A percentile compares a stretch with the other conserved stretches of the same genome.
These are phyloP conservation scores for Oplegnathus fasciatus DNA, from an alignment of 2,113 vertebrate genomes.

Conservation along the genomic window DNA sequence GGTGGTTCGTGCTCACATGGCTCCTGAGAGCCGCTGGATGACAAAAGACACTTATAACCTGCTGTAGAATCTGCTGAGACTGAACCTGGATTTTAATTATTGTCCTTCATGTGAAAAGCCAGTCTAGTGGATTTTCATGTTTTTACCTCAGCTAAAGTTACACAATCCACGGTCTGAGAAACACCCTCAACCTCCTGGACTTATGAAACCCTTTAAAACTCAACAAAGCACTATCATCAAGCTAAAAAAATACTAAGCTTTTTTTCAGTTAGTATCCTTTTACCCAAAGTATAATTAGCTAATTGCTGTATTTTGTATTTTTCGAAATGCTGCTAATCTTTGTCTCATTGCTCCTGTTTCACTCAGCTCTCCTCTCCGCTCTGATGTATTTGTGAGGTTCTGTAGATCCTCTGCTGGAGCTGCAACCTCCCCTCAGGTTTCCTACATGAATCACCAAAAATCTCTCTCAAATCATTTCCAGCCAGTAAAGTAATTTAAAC, in stretches of 20 bases:
- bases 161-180: neutral
- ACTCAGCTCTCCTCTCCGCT: neutral
- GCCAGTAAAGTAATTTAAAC: neutral
- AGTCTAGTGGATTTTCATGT: neutral
- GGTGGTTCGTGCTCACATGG: conserved; percentile 43
- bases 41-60: conserved; percentile 4
- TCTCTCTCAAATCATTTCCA: neutral
- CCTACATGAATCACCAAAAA: neutral
- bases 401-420: too few species aligned
- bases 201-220: neutral
- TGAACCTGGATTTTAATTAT: neutral
- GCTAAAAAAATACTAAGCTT: neutral
- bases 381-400: neutral
- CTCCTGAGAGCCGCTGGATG: conserved; percentile 23
- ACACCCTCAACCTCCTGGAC: neutral
- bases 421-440: neutral
- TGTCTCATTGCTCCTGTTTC: neutral
- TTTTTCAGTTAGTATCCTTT: neutral
- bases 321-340: neutral
- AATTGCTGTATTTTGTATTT: neutral
- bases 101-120: neutral
- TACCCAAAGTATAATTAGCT: too few species aligned
- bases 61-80: conserved; percentile 1
- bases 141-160: too few species aligned
- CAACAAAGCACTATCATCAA: neutral